phyloP scores from a whole-genome alignment of 2,888 invertebrate species.

The Polyommatus iphigenia region DNA sequence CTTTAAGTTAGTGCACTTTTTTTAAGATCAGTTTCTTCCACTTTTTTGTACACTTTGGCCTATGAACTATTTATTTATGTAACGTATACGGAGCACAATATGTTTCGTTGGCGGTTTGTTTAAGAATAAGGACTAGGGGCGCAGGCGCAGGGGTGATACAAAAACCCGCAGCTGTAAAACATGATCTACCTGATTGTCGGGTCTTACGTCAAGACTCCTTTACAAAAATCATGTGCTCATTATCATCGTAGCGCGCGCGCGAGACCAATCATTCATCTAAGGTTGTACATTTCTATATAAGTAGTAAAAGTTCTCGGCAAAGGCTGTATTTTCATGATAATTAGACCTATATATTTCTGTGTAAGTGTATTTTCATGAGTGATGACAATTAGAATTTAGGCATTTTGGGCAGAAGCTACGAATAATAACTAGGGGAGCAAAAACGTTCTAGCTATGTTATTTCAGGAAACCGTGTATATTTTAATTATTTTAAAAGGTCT shows the following conservation, averaged over 20 bases:
- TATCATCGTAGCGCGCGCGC: not conserved
- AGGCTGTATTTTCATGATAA: not conserved
- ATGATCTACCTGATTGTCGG: conserved; percentile 61
- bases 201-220: not conserved
- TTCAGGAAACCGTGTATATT: no score
- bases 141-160: conserved; percentile 69
- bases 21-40: no score
- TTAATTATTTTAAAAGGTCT: no score
- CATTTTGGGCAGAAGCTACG: no score
- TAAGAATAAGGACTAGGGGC: conserved; percentile 73
- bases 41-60: not conserved
- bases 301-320: no score
- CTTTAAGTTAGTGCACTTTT: not conserved
- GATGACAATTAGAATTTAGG: no score
- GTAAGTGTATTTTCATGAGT: no score
- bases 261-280: not conserved
- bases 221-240: not conserved
- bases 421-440: no score
- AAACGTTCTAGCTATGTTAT: no score
- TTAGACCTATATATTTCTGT: no score
- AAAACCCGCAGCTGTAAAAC: conserved; percentile 61
- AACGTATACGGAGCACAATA: conserved; percentile 52
- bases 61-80: conserved; percentile 17
- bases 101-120: conserved; percentile 56
- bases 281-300: not conserved